Evolutionary conservation across 2,797 vertebrate species (phyloP).

Genomic region (Micromesistius poutassou): DNA sequence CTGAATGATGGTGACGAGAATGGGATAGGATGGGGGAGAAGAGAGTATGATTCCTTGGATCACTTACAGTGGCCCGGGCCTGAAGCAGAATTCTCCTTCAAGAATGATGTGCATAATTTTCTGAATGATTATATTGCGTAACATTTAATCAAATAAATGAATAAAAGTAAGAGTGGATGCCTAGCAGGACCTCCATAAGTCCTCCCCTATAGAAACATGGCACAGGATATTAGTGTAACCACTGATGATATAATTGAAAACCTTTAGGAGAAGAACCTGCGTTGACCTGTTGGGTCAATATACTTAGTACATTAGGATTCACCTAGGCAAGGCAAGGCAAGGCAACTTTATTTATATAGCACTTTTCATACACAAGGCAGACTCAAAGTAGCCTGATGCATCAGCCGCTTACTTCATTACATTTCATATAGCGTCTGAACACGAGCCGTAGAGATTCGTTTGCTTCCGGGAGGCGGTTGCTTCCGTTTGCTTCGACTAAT

Average conservation of each 20-base stretch:
- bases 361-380: no score
- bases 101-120: background rate
- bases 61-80: background rate
- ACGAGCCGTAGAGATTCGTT: no score
- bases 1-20: slow-evolving; percentile 3
- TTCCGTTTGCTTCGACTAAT: no score
- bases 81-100: background rate
- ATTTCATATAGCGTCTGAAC: no score
- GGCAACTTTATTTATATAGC: no score
- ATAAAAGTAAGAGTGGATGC: background rate
- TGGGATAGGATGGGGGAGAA: background rate
- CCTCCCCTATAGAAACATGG: background rate
- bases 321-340: no score
- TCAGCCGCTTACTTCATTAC: no score
- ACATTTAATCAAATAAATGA: background rate
- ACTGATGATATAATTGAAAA: background rate
- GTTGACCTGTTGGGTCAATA: no score
- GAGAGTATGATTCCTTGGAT: background rate
- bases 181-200: background rate
- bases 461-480: no score
- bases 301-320: no score
- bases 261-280: background rate
- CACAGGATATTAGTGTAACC: slow-evolving; percentile 12
- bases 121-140: background rate
- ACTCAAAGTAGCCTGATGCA: no score